phyloP scores from a whole-genome alignment of 2,113 vertebrate species.

The Thryonomys swinderianus region DNA sequence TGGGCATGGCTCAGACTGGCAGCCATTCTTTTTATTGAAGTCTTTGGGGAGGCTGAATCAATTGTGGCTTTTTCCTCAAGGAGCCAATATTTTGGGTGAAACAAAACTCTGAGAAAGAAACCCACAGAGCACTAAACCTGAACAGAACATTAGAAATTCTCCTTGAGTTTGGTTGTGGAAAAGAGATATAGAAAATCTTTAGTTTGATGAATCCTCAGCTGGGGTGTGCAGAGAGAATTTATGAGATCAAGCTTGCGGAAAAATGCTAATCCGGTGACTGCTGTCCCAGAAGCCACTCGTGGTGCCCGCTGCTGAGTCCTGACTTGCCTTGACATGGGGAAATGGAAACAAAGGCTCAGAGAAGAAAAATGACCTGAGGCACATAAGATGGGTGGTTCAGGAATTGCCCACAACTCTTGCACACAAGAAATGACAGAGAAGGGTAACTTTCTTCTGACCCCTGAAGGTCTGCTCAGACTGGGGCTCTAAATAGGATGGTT shows the following conservation, averaged over 20 bases:
- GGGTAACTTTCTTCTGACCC: neutral
- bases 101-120: neutral
- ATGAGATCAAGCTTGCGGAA: constrained; percentile 9
- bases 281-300: neutral
- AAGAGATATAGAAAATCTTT: constrained; percentile 49
- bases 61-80: neutral
- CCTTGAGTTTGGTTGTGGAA: constrained; percentile 50
- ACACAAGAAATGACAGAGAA: neutral
- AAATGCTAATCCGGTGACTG: neutral
- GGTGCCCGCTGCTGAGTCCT: rapidly evolving
- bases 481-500: rapidly evolving
- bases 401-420: neutral
- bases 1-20: neutral
- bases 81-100: constrained; percentile 29
- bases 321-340: neutral
- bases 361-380: neutral
- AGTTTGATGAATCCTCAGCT: neutral
- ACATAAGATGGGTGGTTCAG: neutral
- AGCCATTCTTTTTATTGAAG: neutral
- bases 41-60: neutral
- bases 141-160: constrained; percentile 42
- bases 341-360: neutral
- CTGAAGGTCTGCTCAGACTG: rapidly evolving
- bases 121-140: neutral
- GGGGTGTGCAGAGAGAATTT: neutral